Base-by-base conservation (phyloP, 1,140 invertebrate genomes). In the Lasaia peninsularis region DNA sequence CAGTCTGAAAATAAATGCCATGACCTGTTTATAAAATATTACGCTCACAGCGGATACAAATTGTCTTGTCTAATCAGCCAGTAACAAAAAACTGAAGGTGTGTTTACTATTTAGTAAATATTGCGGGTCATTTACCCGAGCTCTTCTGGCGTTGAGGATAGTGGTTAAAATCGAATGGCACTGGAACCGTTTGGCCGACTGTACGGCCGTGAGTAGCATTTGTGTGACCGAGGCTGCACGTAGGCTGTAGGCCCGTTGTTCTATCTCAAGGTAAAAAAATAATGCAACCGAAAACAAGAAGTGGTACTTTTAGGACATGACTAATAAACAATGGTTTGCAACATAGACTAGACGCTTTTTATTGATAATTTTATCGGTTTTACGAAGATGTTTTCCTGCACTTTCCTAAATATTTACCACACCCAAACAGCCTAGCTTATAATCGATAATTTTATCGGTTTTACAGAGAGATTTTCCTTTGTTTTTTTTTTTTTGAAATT, bases 151-250 rank as follows among this genome's bases (percentile, higher is more conserved):
- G 2, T 18, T 9, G 2, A 5, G 18, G 20, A 57, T 62, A 60
- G 32, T 40, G 64, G 12, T 63, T 58, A 62, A 14, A 55, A 55
- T 58, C 12, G 32, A 20, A 28, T 16, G 32, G 49, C 12, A 52
- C 18, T 48, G 44, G 18, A 11, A 3, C 20, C 10, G 44, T 21
- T n/a, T 48, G 44, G 44, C 16, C 34, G 20, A 52, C 52, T 53
- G 48, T 44, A 54, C 69, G 81, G 67, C 78, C 81, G 58, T 81
- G 81, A 74, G 67, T 59, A 66, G 60, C 66, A 75, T 77, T 77
- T 77, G 69, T 77, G 74, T 57, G 65, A 14, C 55, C 79, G 78
- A 84, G 80, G 80, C 73, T 86, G 80, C 80, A 83, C 82, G 82
- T 86, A 81, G 65, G 66, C 68, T 58, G 66, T 53, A 67, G 59